These are phyloP conservation scores for Acanthurus tractus DNA, from an alignment of 2,797 vertebrate genomes.

Conservation along the genomic window DNA sequence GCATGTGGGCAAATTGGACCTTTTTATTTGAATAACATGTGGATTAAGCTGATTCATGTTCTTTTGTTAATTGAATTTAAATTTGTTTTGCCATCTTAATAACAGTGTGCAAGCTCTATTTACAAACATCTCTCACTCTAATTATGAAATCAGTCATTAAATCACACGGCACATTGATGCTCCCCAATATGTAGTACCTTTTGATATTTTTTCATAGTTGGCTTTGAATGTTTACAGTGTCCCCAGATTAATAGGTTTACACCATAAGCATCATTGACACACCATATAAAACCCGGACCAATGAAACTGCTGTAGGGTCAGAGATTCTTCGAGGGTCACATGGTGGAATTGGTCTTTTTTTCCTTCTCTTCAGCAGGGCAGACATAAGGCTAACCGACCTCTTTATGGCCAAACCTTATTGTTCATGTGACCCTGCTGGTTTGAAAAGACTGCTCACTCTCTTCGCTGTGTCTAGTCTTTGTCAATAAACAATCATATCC, in stretches of 20 bases:
- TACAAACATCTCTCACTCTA: too few relatives aligned
- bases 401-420: constrained; percentile 53
- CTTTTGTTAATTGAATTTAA: background rate
- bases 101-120: too few relatives aligned
- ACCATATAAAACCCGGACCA: background rate
- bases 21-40: background rate
- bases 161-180: background rate
- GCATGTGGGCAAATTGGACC: background rate
- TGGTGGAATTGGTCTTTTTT: background rate
- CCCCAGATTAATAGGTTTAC: background rate
- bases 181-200: background rate
- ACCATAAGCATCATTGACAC: too few relatives aligned
- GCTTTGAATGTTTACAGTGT: background rate
- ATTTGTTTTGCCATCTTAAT: background rate
- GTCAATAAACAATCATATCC: constrained; percentile 46
- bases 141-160: background rate
- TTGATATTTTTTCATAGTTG: background rate
- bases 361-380: constrained; percentile 30
- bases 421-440: constrained; percentile 67
- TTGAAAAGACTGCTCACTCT: constrained; percentile 68
- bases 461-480: constrained; percentile 45
- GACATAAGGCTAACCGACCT: constrained; percentile 67
- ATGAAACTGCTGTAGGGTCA: constrained; percentile 1
- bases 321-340: background rate
- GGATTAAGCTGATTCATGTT: background rate